A percentile compares a stretch with the other conserved stretches of the same genome.
Conservation (phyloP, 2,888 invertebrate species). For the Apoda limacodes region DNA sequence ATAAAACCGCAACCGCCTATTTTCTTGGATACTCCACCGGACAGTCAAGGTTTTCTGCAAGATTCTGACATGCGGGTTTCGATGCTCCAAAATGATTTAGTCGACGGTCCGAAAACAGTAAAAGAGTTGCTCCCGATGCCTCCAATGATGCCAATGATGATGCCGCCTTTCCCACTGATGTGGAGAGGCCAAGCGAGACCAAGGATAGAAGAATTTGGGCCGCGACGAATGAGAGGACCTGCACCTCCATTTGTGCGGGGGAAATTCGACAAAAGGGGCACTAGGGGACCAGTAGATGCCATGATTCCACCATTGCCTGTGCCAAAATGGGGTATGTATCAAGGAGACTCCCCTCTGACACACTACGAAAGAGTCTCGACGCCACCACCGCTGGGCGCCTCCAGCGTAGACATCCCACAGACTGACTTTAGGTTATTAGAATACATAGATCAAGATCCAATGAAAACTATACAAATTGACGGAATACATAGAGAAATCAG, state of each 20-base stretch:
- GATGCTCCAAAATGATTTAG: conserved; percentile 22
- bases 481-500: conserved; percentile 83
- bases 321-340: conserved; percentile 45
- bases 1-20: conserved; percentile 41
- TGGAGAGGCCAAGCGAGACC: conserved; percentile 48
- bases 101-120: conserved; percentile 25
- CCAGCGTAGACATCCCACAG: conserved; percentile 42
- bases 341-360: conserved; percentile 42
- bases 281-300: conserved; percentile 38
- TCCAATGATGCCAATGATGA: conserved; percentile 30
- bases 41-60: conserved; percentile 34
- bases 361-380: conserved; percentile 43
- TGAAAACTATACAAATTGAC: conserved; percentile 86
- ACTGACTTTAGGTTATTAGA: conserved; percentile 49
- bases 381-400: conserved; percentile 51
- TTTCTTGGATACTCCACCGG: conserved; percentile 39
- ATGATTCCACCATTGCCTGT: conserved; percentile 36
- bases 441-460: conserved; percentile 72
- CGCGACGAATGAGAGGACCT: conserved; percentile 44
- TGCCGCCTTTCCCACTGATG: conserved; percentile 27
- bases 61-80: conserved; percentile 56
- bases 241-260: conserved; percentile 40
- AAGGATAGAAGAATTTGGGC: conserved; percentile 40
- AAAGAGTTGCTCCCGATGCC: conserved; percentile 38
- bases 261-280: conserved; percentile 41